Conservation (phyloP, 2,888 invertebrate species). For the Sipha maydis region DNA sequence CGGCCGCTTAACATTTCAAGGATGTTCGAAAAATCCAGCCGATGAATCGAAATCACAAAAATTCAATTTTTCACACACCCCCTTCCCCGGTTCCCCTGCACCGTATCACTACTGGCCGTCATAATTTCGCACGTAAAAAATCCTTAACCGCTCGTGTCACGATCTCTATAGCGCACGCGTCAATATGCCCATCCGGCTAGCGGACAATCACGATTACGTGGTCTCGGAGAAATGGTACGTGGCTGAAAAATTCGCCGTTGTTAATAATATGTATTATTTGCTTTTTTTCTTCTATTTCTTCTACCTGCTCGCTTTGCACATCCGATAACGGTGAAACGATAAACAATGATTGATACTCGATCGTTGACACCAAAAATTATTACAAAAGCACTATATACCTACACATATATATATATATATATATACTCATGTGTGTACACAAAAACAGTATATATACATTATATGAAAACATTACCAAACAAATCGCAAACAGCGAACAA, state of each 20-base stretch:
- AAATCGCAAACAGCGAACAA: slow-evolving; percentile 34
- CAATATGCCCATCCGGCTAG: not conserved
- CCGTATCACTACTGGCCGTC: not conserved
- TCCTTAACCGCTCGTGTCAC: not conserved
- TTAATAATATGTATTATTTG: not conserved
- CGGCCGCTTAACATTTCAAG: not conserved
- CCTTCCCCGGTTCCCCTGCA: too few species aligned
- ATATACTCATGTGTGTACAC: not conserved
- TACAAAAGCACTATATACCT: slow-evolving; percentile 32
- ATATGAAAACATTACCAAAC: slow-evolving; percentile 18
- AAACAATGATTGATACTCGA: slow-evolving; percentile 44
- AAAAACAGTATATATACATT: slow-evolving; percentile 11
- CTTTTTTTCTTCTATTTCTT: slow-evolving; percentile 13
- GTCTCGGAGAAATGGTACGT: slow-evolving; percentile 17
- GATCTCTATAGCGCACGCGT: not conserved
- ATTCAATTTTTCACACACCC: not conserved
- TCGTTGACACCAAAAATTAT: slow-evolving; percentile 52
- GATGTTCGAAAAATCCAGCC: not conserved
- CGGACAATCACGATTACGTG: not conserved
- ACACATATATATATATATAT: not conserved
- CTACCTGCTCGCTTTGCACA: slow-evolving; percentile 14
- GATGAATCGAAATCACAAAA: not conserved
- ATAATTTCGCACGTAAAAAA: not conserved
- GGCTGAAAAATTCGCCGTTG: not conserved
- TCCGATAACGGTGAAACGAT: slow-evolving; percentile 31